Percentiles rank a stretch among this genome's conserved stretches.
These are phyloP conservation scores for Odocoileus hemionus DNA, from an alignment of 2,113 vertebrate genomes.

Conservation along the genomic window DNA sequence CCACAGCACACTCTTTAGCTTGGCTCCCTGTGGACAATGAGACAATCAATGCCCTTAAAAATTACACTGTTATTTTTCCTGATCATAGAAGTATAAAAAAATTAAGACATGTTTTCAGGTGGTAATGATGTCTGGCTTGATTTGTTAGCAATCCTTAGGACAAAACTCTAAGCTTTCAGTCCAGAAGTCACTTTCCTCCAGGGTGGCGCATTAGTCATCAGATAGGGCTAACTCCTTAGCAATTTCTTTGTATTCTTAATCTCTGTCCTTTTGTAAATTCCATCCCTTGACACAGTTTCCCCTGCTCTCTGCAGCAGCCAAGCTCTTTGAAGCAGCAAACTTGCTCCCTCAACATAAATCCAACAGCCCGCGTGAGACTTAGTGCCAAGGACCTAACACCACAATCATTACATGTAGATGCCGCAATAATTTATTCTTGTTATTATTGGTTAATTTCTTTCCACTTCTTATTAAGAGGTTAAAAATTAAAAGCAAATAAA, in stretches of 20 bases:
- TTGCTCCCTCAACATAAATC: neutral
- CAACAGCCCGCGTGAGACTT: neutral
- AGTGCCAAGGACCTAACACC: accelerated
- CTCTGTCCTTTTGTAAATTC: neutral
- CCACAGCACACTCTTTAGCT: neutral
- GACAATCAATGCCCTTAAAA: neutral
- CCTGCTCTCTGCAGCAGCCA: no score
- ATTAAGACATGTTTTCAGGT: neutral
- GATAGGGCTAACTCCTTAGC: neutral
- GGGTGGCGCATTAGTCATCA: neutral
- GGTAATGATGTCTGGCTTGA: no score
- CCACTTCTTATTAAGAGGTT: neutral
- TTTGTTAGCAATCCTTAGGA: neutral
- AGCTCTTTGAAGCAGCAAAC: neutral
- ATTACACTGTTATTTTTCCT: neutral
- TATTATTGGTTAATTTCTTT: neutral
- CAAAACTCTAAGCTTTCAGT: neutral
- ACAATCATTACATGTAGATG: neutral
- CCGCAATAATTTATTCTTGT: neutral
- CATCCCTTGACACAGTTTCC: neutral
- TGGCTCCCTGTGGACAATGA: neutral
- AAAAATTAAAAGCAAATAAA: neutral
- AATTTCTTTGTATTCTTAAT: neutral
- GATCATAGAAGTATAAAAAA: neutral
- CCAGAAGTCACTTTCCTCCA: neutral